Evolutionary conservation across 2,797 vertebrate species (phyloP).

Genomic region (Ptychadena robeensis): DNA sequence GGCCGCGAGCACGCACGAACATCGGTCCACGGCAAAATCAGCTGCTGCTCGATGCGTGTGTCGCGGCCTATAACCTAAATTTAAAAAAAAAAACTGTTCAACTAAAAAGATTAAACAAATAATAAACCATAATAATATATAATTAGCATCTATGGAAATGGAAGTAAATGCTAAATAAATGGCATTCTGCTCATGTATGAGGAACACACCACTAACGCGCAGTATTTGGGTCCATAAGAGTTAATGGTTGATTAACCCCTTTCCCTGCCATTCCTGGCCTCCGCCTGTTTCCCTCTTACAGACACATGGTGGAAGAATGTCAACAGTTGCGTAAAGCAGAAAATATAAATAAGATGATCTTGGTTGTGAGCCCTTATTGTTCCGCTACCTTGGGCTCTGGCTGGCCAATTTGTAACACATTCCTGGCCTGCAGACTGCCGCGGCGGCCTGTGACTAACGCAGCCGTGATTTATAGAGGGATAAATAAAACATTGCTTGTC

Average conservation of each 20-base stretch:
- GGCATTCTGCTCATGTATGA: too few relatives aligned
- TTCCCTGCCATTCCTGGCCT: not conserved
- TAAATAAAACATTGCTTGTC: conserved; percentile 83
- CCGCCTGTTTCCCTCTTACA: conserved; percentile 16
- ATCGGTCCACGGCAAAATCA: too few relatives aligned
- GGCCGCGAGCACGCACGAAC: too few relatives aligned
- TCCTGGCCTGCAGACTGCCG: conserved; percentile 75
- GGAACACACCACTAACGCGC: too few relatives aligned
- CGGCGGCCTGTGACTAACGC: conserved; percentile 79
- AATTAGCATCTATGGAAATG: too few relatives aligned
- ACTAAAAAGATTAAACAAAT: too few relatives aligned
- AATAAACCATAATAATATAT: too few relatives aligned
- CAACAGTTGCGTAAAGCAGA: conserved; percentile 47
- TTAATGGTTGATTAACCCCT: conserved; percentile 18
- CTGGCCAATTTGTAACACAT: conserved; percentile 77
- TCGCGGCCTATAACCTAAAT: too few relatives aligned
- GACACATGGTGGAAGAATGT: conserved; percentile 51
- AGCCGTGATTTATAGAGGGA: conserved; percentile 77
- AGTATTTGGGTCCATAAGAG: not conserved
- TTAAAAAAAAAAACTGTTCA: too few relatives aligned
- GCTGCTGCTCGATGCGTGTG: too few relatives aligned
- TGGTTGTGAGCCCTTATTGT: conserved; percentile 67
- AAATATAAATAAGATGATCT: conserved; percentile 49
- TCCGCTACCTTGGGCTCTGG: conserved; percentile 70
- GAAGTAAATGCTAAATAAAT: too few relatives aligned